These are phyloP conservation scores for Sigmodon hispidus DNA, from an alignment of 2,113 vertebrate genomes.

Conservation along the genomic window DNA sequence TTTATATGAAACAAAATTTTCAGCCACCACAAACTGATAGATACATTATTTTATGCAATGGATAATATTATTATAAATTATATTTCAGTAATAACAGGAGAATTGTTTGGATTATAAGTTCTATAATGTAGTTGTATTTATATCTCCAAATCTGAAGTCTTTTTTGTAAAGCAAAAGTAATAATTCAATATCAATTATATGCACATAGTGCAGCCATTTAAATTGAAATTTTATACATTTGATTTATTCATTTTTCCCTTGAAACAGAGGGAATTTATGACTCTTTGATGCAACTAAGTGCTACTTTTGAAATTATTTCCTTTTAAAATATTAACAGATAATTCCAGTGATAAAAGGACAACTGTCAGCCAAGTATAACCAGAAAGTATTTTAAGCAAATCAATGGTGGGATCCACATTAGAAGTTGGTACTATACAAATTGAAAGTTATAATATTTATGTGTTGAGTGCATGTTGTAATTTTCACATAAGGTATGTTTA, in stretches of 20 bases:
- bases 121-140: background rate
- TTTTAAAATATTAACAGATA: background rate
- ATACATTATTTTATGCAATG: background rate
- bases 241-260: background rate
- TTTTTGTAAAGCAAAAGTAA: background rate
- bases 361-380: background rate
- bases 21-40: background rate
- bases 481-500: conserved; percentile 22
- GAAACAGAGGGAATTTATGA: background rate
- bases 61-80: background rate
- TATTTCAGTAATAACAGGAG: background rate
- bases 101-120: background rate
- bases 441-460: background rate
- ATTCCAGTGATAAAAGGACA: background rate
- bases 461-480: background rate
- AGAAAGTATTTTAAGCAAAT: background rate
- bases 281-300: background rate
- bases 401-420: background rate
- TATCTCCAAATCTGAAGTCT: background rate
- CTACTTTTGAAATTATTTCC: conserved; percentile 13
- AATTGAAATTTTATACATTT: background rate
- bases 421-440: background rate
- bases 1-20: background rate
- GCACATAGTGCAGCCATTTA: background rate
- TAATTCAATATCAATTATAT: background rate